Evolutionary conservation across 2,797 vertebrate species (phyloP).

Genomic region (Ptychobarbus kaznakovi): DNA sequence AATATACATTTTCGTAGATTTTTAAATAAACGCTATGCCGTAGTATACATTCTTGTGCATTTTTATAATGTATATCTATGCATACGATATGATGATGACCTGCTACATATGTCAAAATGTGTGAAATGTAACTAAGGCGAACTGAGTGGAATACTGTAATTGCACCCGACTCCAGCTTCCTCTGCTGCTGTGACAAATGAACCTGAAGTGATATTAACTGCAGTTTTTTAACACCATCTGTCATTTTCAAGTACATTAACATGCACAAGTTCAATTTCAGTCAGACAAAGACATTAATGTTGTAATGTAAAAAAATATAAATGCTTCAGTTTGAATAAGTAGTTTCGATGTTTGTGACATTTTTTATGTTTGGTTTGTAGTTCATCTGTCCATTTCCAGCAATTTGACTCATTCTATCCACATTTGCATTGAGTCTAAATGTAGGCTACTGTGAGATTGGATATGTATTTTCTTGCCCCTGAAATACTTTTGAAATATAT

Average conservation of each 20-base stretch:
- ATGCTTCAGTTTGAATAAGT: not conserved
- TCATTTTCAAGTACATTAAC: not conserved
- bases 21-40: not conserved
- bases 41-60: not conserved
- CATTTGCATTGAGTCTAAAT: not conserved
- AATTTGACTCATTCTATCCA: not conserved
- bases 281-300: not conserved
- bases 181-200: not conserved
- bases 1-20: not conserved
- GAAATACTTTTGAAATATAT: not conserved
- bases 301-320: not conserved
- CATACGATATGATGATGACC: not conserved
- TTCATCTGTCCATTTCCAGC: not conserved
- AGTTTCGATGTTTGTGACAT: not conserved
- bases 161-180: not conserved
- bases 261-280: not conserved
- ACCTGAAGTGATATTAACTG: not conserved
- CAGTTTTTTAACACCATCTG: not conserved
- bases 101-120: slow-evolving; percentile 4
- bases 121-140: not conserved
- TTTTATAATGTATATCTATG: not conserved
- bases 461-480: not conserved
- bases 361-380: not conserved
- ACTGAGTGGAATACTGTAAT: not conserved
- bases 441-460: not conserved